Percentiles rank a stretch among this genome's conserved stretches.
Conservation (phyloP, 1,140 invertebrate genomes). For the Maniola jurtina region DNA sequence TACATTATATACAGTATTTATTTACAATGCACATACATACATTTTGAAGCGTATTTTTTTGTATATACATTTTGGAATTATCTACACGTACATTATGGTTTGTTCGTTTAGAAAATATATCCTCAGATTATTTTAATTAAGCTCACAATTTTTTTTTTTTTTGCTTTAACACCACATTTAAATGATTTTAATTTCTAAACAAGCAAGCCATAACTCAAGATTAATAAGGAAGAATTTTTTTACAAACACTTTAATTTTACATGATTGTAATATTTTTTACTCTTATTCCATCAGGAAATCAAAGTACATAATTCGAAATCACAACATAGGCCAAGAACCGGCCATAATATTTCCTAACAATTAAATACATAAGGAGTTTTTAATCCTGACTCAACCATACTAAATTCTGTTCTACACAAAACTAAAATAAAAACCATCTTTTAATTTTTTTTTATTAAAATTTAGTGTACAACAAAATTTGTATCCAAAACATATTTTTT, state of each 20-base stretch:
- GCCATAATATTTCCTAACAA: conserved; percentile 2
- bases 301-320: not conserved
- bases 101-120: conserved; percentile 1
- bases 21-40: conserved; percentile 47
- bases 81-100: not conserved
- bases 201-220: no score
- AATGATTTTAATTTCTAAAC: not conserved
- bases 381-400: not conserved
- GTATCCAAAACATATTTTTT: no score
- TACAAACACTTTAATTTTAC: conserved; percentile 12
- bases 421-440: not conserved
- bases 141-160: no score
- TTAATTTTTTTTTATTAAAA: no score
- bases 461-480: no score
- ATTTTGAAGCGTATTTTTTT: conserved; percentile 41
- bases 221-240: not conserved
- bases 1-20: conserved; percentile 62
- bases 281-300: not conserved
- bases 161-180: not conserved
- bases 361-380: conserved; percentile 2
- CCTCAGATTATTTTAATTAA: no score
- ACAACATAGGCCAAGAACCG: conserved; percentile 8
- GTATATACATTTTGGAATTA: conserved; percentile 32
- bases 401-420: not conserved
- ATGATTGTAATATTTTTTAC: not conserved